phyloP scores from a whole-genome alignment of 2,113 vertebrate species.

The Trematomus loennbergii region DNA sequence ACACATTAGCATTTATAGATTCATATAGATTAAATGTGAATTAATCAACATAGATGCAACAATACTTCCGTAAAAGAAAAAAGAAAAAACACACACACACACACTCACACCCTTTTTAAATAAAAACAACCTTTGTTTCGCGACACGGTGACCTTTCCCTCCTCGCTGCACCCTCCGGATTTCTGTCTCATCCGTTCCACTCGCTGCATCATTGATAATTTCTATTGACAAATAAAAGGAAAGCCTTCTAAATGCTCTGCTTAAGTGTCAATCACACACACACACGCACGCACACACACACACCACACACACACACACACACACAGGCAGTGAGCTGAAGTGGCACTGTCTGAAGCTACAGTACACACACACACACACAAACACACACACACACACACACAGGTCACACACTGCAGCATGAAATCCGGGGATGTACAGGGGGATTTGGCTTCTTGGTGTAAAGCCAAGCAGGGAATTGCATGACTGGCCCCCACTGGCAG shows the following conservation, averaged over 20 bases:
- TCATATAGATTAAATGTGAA: conserved; percentile 30
- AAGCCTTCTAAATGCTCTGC: conserved; percentile 30
- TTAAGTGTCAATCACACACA: conserved; percentile 40
- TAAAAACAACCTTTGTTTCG: conserved; percentile 22
- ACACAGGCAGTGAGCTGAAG: no score
- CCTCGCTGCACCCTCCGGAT: neutral
- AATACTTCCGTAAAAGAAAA: neutral
- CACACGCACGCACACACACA: no score
- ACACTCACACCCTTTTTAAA: neutral
- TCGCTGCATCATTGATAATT: conserved; percentile 49
- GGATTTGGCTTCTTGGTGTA: conserved; percentile 85
- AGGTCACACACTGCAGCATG: conserved; percentile 73
- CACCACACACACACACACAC: no score
- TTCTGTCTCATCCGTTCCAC: conserved; percentile 35
- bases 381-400: conserved; percentile 62
- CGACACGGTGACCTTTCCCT: conserved; percentile 35
- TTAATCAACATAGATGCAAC: conserved; percentile 12
- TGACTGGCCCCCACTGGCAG: conserved; percentile 76
- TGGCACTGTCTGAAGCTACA: no score
- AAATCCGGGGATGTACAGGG: conserved; percentile 85
- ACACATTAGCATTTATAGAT: conserved; percentile 37
- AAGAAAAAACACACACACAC: neutral
- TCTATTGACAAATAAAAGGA: conserved; percentile 44
- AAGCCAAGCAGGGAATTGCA: conserved; percentile 83
- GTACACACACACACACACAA: conserved; percentile 35